Percentiles rank a stretch among this genome's conserved stretches.
Conservation (phyloP, 2,888 invertebrate genomes). For the Macaria notata region DNA sequence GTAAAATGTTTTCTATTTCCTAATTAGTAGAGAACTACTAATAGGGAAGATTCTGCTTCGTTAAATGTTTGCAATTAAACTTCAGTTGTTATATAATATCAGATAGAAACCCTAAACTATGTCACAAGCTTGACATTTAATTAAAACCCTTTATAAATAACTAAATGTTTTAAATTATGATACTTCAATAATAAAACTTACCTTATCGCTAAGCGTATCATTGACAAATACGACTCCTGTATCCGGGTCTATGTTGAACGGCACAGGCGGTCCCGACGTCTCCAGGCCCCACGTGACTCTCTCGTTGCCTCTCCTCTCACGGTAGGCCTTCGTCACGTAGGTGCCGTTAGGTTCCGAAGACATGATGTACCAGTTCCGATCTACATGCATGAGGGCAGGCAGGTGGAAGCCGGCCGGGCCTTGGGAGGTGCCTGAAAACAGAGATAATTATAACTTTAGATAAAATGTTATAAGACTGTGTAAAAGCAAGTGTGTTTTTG, state of each 20-base stretch:
- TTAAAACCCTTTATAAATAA: no score
- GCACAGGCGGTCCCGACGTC: conserved; percentile 81
- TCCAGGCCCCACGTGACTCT: conserved; percentile 87
- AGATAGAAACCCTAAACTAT: no score
- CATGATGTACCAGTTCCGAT: conserved; percentile 88
- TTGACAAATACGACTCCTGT: conserved; percentile 91
- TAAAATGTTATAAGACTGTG: no score
- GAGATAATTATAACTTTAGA: neutral
- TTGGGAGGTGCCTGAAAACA: conserved; percentile 70
- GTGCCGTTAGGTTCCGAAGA: conserved; percentile 88
- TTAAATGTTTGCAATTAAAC: no score
- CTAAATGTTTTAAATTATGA: no score
- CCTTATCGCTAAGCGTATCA: conserved; percentile 88
- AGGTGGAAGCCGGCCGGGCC: conserved; percentile 76
- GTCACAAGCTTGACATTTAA: no score
- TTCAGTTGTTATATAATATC: no score
- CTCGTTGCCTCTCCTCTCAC: conserved; percentile 85
- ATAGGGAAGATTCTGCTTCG: no score
- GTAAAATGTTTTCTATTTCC: no score
- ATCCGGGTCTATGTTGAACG: conserved; percentile 88
- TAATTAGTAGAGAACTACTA: no score
- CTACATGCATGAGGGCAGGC: conserved; percentile 87
- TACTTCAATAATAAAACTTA: conserved; percentile 55
- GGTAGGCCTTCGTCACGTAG: conserved; percentile 86
- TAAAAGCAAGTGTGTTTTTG: no score